Evolutionary conservation across 92 coral and sea anemone species (phyloP).

Genomic region (Bergia sp.): DNA sequence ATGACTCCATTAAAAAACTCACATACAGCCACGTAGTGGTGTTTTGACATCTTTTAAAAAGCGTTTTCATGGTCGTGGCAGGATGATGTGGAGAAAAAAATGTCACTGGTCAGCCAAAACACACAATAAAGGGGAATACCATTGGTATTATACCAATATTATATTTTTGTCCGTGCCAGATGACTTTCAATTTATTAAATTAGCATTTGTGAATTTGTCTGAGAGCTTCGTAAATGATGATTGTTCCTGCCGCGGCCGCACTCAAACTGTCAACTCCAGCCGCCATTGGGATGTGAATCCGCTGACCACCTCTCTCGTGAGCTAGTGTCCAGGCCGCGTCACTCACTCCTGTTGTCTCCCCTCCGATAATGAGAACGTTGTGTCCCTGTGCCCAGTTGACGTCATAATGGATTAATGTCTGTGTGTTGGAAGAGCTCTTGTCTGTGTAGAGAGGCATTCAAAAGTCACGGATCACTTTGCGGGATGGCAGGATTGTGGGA

Average conservation of each 20-base stretch:
- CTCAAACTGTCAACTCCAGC: conserved; percentile 72
- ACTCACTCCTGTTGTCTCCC: conserved; percentile 83
- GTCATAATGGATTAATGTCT: conserved; percentile 42
- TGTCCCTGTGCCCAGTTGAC: conserved; percentile 78
- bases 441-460: conserved; percentile 2
- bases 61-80: too few species aligned
- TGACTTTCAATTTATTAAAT: neutral
- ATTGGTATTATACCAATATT: too few species aligned
- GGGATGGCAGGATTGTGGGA: too few species aligned
- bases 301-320: conserved; percentile 36
- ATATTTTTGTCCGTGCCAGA: neutral
- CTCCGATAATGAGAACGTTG: conserved; percentile 75
- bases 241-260: conserved; percentile 77
- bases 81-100: too few species aligned
- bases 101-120: too few species aligned
- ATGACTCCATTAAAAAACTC: too few species aligned
- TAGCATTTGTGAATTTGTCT: conserved; percentile 54
- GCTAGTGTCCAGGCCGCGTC: conserved; percentile 53
- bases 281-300: conserved; percentile 71
- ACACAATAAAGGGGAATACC: too few species aligned
- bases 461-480: neutral
- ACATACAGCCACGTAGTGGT: too few species aligned
- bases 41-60: too few species aligned
- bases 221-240: conserved; percentile 72
- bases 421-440: neutral